Evolutionary conservation across 2,113 vertebrate species (phyloP).

Genomic region (Entomyzon cyanotis): DNA sequence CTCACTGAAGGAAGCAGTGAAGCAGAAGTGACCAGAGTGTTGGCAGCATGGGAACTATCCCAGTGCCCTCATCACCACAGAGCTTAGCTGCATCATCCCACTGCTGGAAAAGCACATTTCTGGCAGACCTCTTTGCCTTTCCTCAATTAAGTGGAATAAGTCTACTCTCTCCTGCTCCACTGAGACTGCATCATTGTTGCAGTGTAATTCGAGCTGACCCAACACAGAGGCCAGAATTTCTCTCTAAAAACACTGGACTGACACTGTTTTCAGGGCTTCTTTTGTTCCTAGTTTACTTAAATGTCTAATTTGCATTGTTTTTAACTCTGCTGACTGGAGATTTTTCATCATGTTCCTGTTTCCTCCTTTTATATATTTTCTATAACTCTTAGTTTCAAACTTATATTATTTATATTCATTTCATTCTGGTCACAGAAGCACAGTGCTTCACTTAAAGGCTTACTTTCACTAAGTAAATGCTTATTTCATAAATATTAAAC

Average conservation of each 20-base stretch:
- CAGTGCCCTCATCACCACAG: neutral
- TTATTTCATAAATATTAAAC: conserved; percentile 65
- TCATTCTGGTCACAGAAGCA: neutral
- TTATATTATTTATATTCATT: neutral
- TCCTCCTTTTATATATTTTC: neutral
- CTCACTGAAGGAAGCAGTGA: neutral
- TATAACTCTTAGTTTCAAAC: neutral
- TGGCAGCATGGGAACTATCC: neutral
- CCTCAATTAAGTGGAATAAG: neutral
- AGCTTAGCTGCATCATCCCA: neutral
- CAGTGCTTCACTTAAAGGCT: conserved; percentile 12
- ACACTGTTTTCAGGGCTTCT: neutral
- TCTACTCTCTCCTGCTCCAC: neutral
- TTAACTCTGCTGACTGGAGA: neutral
- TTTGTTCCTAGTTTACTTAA: neutral
- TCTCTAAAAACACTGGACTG: neutral
- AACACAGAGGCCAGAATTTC: neutral
- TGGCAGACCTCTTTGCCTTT: neutral
- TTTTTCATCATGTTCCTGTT: neutral
- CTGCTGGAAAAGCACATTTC: neutral
- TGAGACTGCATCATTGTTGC: accelerated
- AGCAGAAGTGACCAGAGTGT: neutral
- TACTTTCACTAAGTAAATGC: conserved; percentile 13
- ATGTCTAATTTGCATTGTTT: conserved; percentile 12
- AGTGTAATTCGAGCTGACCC: neutral